phyloP scores from a whole-genome alignment of 2,888 invertebrate genomes.

The Drosophila rellima region DNA sequence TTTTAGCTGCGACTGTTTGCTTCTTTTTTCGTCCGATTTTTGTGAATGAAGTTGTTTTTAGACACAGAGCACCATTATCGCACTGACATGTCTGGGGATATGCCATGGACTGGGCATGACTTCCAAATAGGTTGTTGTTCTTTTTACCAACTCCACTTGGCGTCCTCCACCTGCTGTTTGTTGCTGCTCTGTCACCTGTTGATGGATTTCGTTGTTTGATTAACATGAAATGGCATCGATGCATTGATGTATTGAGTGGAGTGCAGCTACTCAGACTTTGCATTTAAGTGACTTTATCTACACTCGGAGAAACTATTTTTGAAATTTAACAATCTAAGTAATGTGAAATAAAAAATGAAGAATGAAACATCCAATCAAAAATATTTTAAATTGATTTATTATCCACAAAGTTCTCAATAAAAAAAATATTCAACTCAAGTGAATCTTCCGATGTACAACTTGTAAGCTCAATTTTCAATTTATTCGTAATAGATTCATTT shows the following conservation, averaged over 20 bases:
- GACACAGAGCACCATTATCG: slow-evolving; percentile 79
- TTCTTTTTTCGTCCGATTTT: slow-evolving; percentile 68
- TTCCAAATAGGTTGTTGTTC: slow-evolving; percentile 9
- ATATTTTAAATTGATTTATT: too few relatives aligned
- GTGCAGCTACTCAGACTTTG: slow-evolving; percentile 15
- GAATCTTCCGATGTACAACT: too few relatives aligned
- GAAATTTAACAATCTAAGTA: background rate
- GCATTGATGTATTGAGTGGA: slow-evolving; percentile 74
- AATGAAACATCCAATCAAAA: too few relatives aligned
- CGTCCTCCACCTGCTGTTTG: slow-evolving; percentile 41
- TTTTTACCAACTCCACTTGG: slow-evolving; percentile 1
- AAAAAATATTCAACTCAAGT: too few relatives aligned
- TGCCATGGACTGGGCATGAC: slow-evolving; percentile 41
- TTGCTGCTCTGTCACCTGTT: slow-evolving; percentile 78
- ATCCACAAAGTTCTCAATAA: too few relatives aligned
- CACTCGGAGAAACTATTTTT: slow-evolving; percentile 2
- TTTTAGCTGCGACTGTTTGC: slow-evolving; percentile 57
- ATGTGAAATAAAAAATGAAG: background rate
- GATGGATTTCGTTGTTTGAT: slow-evolving; percentile 80
- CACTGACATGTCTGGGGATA: slow-evolving; percentile 79
- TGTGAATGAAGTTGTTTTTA: slow-evolving; percentile 82
- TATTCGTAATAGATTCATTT: too few relatives aligned
- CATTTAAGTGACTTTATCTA: slow-evolving; percentile 8
- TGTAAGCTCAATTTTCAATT: too few relatives aligned
- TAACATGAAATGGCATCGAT: slow-evolving; percentile 75